Conservation (phyloP, 2,113 vertebrate species). For the Apeltes quadracus region DNA sequence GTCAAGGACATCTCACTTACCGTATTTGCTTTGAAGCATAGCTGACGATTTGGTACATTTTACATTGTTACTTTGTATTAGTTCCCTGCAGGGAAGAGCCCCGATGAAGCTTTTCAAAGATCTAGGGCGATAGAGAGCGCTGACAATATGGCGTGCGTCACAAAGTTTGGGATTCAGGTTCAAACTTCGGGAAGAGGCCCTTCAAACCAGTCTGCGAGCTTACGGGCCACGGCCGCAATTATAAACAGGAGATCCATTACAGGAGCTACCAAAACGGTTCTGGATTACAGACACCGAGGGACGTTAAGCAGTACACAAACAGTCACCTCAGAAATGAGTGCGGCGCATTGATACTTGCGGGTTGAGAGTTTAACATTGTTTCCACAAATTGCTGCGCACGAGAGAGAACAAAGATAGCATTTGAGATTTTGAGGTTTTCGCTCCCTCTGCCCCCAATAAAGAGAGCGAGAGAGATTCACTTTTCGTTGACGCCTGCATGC, state of each 20-base stretch:
- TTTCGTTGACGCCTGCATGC: slow-evolving; percentile 64
- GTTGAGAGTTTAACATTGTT: slow-evolving; percentile 16
- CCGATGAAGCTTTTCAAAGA: slow-evolving; percentile 3
- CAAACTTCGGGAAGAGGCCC: background rate
- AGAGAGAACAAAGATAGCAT: slow-evolving; percentile 27
- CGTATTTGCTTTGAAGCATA: too few relatives aligned
- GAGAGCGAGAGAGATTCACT: slow-evolving; percentile 62
- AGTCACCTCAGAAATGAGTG: slow-evolving; percentile 16
- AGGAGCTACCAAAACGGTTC: slow-evolving; percentile 37
- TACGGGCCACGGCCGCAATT: slow-evolving; percentile 67
- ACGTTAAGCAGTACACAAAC: slow-evolving; percentile 10
- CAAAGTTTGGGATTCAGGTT: slow-evolving; percentile 26
- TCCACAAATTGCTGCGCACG: slow-evolving; percentile 19
- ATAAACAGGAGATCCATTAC: slow-evolving; percentile 66
- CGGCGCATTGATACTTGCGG: background rate
- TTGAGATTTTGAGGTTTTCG: slow-evolving; percentile 52
- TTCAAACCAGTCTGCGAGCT: slow-evolving; percentile 59
- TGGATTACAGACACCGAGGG: slow-evolving; percentile 46
- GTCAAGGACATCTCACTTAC: too few relatives aligned
- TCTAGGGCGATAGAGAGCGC: background rate
- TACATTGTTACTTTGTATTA: background rate
- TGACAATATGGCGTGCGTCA: background rate
- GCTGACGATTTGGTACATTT: too few relatives aligned
- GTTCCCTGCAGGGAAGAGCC: slow-evolving; percentile 1
- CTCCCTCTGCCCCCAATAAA: slow-evolving; percentile 17